phyloP scores from a whole-genome alignment of 2,888 invertebrate genomes.

The Terebella lapidaria region DNA sequence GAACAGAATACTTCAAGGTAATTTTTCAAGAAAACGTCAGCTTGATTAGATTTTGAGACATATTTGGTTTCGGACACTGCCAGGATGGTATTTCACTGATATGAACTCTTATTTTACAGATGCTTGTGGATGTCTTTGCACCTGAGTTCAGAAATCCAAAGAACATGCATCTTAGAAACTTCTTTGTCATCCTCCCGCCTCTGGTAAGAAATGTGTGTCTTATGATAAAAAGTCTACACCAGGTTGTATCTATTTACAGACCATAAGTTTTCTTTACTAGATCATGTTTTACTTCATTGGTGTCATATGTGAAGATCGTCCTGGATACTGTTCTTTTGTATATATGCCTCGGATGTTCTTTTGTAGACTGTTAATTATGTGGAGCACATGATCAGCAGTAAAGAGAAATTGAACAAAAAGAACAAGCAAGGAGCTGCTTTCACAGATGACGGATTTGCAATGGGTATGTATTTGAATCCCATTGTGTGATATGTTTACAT shows the following conservation, averaged over 20 bases:
- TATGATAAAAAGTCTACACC: neutral
- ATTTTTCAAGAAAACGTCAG: slow-evolving; percentile 5
- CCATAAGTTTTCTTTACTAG: neutral
- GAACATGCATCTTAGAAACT: slow-evolving; percentile 83
- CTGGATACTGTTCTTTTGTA: too few relatives aligned
- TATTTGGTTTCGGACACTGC: neutral
- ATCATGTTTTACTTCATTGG: too few relatives aligned
- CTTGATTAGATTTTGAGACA: neutral
- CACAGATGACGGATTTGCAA: slow-evolving; percentile 96
- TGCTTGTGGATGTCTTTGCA: slow-evolving; percentile 88
- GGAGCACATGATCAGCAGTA: slow-evolving; percentile 84
- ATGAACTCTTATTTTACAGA: slow-evolving; percentile 34
- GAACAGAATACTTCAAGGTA: slow-evolving; percentile 78
- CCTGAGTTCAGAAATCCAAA: slow-evolving; percentile 80
- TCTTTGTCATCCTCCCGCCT: slow-evolving; percentile 89
- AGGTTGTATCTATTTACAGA: neutral
- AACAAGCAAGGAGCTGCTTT: slow-evolving; percentile 82
- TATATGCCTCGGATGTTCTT: too few relatives aligned
- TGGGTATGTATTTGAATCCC: slow-evolving; percentile 62
- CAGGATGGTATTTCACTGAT: too few relatives aligned
- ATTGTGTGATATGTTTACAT: neutral
- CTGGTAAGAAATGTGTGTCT: slow-evolving; percentile 39
- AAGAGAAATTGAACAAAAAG: slow-evolving; percentile 88
- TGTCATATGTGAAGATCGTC: too few relatives aligned
- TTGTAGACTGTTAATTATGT: slow-evolving; percentile 84